Conservation (phyloP, 2,888 invertebrate species). For the Orthosia cruda region DNA sequence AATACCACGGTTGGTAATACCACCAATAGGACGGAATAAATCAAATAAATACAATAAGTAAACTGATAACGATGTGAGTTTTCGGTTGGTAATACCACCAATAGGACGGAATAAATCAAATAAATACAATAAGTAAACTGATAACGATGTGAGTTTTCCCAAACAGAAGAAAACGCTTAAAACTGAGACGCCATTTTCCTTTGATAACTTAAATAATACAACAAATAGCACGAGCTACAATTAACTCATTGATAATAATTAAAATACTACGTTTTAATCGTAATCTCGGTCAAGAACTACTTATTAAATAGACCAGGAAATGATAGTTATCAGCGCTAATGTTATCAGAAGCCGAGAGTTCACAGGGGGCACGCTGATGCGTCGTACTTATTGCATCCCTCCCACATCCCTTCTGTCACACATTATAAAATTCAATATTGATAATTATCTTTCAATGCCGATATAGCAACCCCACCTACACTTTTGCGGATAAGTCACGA, state of each 20-base stretch:
- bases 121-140: too few species aligned
- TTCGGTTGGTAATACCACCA: too few species aligned
- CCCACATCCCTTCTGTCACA: background rate
- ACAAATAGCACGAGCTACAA: constrained; percentile 41
- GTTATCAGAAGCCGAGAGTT: constrained; percentile 36
- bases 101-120: too few species aligned
- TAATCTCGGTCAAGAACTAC: constrained; percentile 34
- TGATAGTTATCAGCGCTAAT: constrained; percentile 10
- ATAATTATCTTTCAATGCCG: background rate
- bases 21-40: too few species aligned
- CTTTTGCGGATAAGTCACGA: too few species aligned
- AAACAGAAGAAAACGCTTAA: background rate
- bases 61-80: too few species aligned
- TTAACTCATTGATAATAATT: constrained; percentile 31
- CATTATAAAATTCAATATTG: background rate
- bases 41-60: too few species aligned
- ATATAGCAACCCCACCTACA: too few species aligned
- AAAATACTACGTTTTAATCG: constrained; percentile 43
- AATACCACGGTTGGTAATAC: too few species aligned
- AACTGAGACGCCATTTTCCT: background rate
- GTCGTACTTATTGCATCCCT: constrained; percentile 25
- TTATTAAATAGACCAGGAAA: constrained; percentile 36
- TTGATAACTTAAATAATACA: constrained; percentile 1
- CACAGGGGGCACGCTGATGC: constrained; percentile 40
- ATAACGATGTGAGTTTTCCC: background rate